These are phyloP conservation scores for Gandaritis pyraliata DNA, from an alignment of 2,888 invertebrate genomes.

Conservation along the genomic window DNA sequence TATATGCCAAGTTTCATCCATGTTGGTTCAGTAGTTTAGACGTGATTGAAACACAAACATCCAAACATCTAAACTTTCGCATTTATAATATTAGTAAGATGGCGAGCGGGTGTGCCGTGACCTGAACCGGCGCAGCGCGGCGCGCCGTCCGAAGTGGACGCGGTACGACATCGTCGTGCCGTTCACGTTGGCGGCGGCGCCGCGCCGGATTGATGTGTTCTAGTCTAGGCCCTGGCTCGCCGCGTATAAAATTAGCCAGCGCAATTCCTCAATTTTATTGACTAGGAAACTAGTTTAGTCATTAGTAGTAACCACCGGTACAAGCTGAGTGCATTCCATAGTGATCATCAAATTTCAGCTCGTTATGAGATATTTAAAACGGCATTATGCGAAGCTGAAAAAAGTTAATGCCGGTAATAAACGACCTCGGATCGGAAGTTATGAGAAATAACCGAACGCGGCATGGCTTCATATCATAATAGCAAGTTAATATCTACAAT, in stretches of 20 bases:
- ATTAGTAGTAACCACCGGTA: constrained; percentile 41
- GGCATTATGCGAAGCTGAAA: constrained; percentile 49
- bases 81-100: too few relatives aligned
- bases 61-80: too few relatives aligned
- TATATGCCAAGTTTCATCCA: too few relatives aligned
- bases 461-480: constrained; percentile 41
- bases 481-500: constrained; percentile 39
- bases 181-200: too few relatives aligned
- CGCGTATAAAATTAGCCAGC: constrained; percentile 20
- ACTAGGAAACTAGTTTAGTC: constrained; percentile 36
- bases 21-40: too few relatives aligned
- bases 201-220: too few relatives aligned
- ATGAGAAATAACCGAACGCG: constrained; percentile 48
- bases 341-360: constrained; percentile 48
- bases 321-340: constrained; percentile 43
- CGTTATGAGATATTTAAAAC: constrained; percentile 55
- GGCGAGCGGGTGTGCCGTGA: too few relatives aligned
- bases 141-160: too few relatives aligned
- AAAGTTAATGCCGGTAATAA: constrained; percentile 55
- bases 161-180: too few relatives aligned
- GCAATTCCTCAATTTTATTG: constrained; percentile 33
- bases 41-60: too few relatives aligned
- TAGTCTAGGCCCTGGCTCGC: too few relatives aligned
- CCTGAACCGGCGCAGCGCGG: too few relatives aligned
- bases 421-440: constrained; percentile 48